Percentiles rank a stretch among this genome's conserved stretches.
phyloP scores from a whole-genome alignment of 2,113 vertebrate species.

The Rallus limicola region DNA sequence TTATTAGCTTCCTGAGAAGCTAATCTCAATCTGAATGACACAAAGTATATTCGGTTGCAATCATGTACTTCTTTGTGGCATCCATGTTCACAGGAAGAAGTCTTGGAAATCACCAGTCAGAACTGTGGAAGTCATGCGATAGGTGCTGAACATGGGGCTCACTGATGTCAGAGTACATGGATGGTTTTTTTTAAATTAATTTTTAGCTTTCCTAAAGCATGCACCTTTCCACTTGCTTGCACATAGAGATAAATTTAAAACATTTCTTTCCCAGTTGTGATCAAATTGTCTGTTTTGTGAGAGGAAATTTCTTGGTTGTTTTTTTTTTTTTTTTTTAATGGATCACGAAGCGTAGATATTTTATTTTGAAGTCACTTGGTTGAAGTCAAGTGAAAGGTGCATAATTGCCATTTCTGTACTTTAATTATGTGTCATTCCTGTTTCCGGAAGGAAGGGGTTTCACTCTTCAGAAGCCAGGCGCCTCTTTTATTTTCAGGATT shows the following conservation, averaged over 20 bases:
- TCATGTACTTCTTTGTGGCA: not conserved
- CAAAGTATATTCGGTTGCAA: not conserved
- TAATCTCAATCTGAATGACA: not conserved
- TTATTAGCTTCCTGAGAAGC: not conserved
- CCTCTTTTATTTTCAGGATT: not conserved
- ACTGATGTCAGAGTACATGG: not conserved
- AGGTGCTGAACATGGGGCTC: not conserved
- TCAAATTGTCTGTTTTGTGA: not conserved
- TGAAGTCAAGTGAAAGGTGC: not conserved
- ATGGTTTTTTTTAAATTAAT: not conserved
- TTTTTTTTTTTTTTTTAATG: not conserved
- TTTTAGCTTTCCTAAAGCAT: not conserved
- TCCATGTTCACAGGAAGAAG: not conserved
- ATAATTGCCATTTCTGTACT: not conserved
- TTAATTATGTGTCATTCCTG: not conserved
- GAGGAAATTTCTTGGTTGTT: not conserved
- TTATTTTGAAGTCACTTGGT: not conserved
- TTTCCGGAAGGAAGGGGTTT: not conserved
- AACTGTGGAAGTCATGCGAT: not conserved
- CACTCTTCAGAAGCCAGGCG: not conserved
- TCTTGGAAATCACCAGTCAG: not conserved
- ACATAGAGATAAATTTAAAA: not conserved
- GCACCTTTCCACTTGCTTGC: not conserved
- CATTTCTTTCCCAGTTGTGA: not conserved
- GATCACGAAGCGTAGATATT: not conserved